Percentiles rank a stretch among this genome's conserved stretches.
These are phyloP conservation scores for Agrypnus murinus DNA, from an alignment of 2,888 invertebrate species.

Conservation along the genomic window DNA sequence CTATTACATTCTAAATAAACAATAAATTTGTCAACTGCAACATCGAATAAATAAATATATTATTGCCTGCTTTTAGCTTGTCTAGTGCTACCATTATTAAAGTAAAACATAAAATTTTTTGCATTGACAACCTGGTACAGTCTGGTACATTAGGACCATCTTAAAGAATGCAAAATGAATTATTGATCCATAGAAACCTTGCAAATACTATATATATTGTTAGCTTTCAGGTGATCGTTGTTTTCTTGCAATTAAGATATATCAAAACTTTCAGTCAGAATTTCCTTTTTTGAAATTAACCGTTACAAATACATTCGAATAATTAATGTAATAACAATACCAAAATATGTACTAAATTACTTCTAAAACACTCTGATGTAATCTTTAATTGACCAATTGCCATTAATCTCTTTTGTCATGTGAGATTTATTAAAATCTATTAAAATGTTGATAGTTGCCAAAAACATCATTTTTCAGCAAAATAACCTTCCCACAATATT, in stretches of 20 bases:
- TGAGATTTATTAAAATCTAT: neutral
- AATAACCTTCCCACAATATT: neutral
- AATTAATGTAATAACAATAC: no score
- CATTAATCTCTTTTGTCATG: neutral
- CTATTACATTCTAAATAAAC: neutral
- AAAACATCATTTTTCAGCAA: neutral
- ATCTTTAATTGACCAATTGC: neutral
- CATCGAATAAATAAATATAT: slow-evolving; percentile 6
- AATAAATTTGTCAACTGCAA: neutral
- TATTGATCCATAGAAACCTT: slow-evolving; percentile 11
- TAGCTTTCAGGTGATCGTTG: no score
- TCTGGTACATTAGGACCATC: slow-evolving; percentile 26
- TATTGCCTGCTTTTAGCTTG: neutral
- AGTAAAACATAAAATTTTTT: slow-evolving; percentile 21
- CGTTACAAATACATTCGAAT: no score
- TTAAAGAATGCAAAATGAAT: slow-evolving; percentile 33
- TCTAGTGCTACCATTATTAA: slow-evolving; percentile 10
- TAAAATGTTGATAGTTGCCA: neutral
- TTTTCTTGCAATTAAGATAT: no score
- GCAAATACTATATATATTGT: no score
- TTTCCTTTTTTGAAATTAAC: no score
- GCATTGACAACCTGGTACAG: slow-evolving; percentile 27
- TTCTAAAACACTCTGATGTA: neutral
- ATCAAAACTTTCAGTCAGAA: no score
- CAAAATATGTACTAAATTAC: no score